Base-by-base conservation (phyloP, 2,888 invertebrate species). In the Apamea anceps region DNA sequence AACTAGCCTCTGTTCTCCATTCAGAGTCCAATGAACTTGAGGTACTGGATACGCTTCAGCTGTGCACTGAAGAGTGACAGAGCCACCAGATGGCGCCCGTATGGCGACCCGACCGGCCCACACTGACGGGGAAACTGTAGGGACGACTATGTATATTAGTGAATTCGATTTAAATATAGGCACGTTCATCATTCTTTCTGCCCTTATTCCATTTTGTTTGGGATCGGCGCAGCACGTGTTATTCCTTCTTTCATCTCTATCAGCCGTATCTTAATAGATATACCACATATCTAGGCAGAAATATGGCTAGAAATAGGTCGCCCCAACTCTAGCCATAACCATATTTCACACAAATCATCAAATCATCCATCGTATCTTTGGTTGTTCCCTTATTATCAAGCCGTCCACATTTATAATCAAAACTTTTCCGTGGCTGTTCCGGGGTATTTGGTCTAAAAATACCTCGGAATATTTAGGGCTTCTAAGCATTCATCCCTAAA, bases 31-130 rank as follows among this genome's bases (percentile, higher is more conserved):
- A 92, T 98, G 98, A 90, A 98, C 98, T 90, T 98, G 98, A 8
- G 98, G 98, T 87, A 97, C 97, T 0, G 98, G 98, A 93, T 97
- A 98, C 1, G 98, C 98, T 91, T 98, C 98, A 1, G 98, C 98
- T 67, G 97, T 97, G 92, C 98, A 98, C 87, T 98, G 98, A 65
- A 98, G 95, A 0, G 98, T 97, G 84, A 98, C 97, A 77, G 97
- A 96, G 74, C 98, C 97, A 2, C 98, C 98, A 60, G 97, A 95
- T 72, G 97, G 97, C 0, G 98, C 98, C 1, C 98, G 98, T 12
- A 98, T 97, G 37, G 98, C 97, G 87, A 98, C 98, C 89, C 98
- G 97, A 71, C 98, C 98, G 28, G 98, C 98, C 97, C 97, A 98
- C 72, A 98, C 98, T 94, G 98, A 98, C 7, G 98, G 98, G 0